Base-by-base conservation (phyloP, 1,140 invertebrate species). In the Lutraria rhynchaena region DNA sequence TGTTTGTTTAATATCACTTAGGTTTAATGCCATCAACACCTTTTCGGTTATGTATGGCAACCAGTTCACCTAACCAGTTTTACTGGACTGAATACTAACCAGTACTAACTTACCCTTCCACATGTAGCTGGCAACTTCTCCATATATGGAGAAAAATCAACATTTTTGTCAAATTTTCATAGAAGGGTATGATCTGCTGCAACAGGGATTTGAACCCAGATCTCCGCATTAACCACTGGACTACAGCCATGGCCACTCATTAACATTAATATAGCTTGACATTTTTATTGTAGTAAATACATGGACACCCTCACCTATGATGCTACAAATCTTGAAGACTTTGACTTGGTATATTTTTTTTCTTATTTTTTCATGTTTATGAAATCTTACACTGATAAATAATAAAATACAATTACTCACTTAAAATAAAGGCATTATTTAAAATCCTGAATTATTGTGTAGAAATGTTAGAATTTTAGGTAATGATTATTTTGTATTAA, bases 261-360 rank as follows among this genome's bases (percentile, higher is more conserved):
- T 57, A 11, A 57, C 11, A 27, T 4, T 58, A 9, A 27, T 22
- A 58, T 58, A 27, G 11, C 15, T 13, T 29, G 24, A 24, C 29
- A 13, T 27, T 58, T 24, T 13, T 63, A n/a, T 74, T 77, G 11
- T 60, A 77, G 74, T 4, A 37, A 77, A 37, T 49, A 65, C 31
- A 46, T 27, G 27, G 74, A 67, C 37, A 55, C 41, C 4, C 51
- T 65, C 31, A 49, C 29, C 46, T 77, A 77, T 77, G 74, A 77
- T 41, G 22, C 63, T 11, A 65, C 44, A 15, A 22, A 77, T 4
- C 53, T 77, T 46, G 55, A 58, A 15, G 74, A 77, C 33, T 55
- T 77, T 33, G 74, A 77, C 22, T 33, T 77, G 60, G 74, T 77
- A 55, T 49, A 19, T 11, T 49, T 49, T 19, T 49, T 49, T 9